A percentile compares a stretch with the other conserved stretches of the same genome.
Conservation (phyloP, 2,113 vertebrate species). For the Setophaga coronata region DNA sequence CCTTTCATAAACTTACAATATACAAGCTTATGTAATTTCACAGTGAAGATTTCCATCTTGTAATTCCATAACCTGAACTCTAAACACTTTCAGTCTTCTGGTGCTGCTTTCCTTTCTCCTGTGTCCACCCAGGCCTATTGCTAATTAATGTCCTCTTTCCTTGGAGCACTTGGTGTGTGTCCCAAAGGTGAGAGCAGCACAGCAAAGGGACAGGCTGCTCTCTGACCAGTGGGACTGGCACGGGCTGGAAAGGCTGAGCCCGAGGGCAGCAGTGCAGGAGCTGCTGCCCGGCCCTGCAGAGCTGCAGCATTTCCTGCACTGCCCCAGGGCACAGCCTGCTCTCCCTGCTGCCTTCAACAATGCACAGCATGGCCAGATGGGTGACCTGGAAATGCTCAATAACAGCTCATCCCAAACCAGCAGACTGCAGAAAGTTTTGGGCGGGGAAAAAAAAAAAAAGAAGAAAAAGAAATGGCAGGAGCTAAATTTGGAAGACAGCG, state of each 20-base stretch:
- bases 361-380: neutral
- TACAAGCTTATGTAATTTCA: neutral
- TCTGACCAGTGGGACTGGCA: neutral
- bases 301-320: neutral
- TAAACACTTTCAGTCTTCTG: rapidly evolving
- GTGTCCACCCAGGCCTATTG: neutral
- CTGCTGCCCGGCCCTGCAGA: neutral
- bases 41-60: neutral
- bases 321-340: neutral
- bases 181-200: neutral
- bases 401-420: neutral
- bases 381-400: neutral
- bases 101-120: neutral
- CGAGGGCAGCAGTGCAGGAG: neutral
- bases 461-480: neutral
- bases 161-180: neutral
- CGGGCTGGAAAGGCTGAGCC: neutral
- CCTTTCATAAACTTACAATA: neutral
- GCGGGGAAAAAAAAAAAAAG: neutral
- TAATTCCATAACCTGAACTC: neutral
- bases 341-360: neutral
- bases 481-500: neutral
- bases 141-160: neutral
- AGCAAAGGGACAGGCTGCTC: neutral
- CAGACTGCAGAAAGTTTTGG: neutral